Evolutionary conservation across 2,888 invertebrate genomes (phyloP).

Genomic region (Sicus ferrugineus): DNA sequence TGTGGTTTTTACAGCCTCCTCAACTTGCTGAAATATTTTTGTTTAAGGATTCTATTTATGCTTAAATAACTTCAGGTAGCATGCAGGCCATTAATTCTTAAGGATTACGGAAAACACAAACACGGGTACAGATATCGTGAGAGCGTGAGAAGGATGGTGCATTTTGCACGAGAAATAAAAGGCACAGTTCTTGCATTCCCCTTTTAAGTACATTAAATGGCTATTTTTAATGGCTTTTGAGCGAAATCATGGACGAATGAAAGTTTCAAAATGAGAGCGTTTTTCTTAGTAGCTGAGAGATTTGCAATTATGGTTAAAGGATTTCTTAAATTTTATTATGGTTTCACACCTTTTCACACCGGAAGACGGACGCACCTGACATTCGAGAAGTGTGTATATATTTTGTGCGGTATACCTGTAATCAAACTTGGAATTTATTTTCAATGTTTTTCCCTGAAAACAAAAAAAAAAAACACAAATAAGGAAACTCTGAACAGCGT

Average conservation of each 20-base stretch:
- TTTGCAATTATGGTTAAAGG: neutral
- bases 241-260: neutral
- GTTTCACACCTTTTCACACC: conserved; percentile 3
- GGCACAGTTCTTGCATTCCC: too few species aligned
- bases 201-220: neutral
- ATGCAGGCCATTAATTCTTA: conserved; percentile 27
- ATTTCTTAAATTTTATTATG: neutral
- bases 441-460: too few species aligned
- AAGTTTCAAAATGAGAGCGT: neutral
- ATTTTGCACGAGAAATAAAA: neutral
- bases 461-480: too few species aligned
- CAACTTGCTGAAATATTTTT: neutral
- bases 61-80: conserved; percentile 24
- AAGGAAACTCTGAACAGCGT: too few species aligned
- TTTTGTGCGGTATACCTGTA: too few species aligned
- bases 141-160: neutral
- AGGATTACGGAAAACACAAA: conserved; percentile 27
- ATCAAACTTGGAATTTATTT: too few species aligned
- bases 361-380: too few species aligned
- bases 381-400: too few species aligned
- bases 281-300: neutral
- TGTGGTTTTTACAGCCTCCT: conserved; percentile 9
- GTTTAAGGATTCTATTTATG: conserved; percentile 19
- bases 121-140: neutral
- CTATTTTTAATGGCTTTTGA: neutral